Base-by-base conservation (phyloP, 2,888 invertebrate genomes). In the Spodoptera littoralis region DNA sequence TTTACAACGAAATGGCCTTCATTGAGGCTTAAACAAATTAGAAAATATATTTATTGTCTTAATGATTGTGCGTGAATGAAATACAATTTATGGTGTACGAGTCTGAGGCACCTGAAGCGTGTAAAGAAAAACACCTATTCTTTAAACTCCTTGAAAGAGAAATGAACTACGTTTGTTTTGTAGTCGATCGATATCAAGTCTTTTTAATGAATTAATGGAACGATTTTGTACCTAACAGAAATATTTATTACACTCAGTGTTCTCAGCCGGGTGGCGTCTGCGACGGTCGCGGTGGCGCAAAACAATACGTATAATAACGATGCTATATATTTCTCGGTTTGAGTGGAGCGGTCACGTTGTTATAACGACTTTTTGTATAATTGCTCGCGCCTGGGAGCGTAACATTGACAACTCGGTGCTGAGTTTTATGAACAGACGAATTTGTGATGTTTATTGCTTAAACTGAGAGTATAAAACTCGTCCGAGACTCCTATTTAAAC, bases 271-370 rank as follows among this genome's bases (percentile, higher is more conserved):
- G 57, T 49, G 56, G 56, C 67, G 76, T 58, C 60, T 72, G 72
- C 57, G 60, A 55, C 60, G 46, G 36, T 59, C 54, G 71, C 60
- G 46, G 36, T 59, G 54, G 71, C 63, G 55, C 60, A 63, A 50
- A 65, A 76, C 69, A 69, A 64, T 62, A 66, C 59, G 45, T 69
- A 51, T 61, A 63, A 60, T 76, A 66, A 76, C 53, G 55, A 67
- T 43, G 62, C 45, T 36, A 36, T 36, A 9, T 50, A 69, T 76
- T 62, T 55, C 57, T 53, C 43, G 58, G 63, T 60, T 62, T 66
- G 60, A 57, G 52, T 57, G 42, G 43, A 50, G 44, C 48, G 52
- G 69, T 70, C 73, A 77, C 74, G 70, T 73, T 69, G 69, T 45
- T 43, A 45, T 57, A 62, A 71, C 53, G 61, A 74, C 63, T 70